A percentile compares a stretch with the other conserved stretches of the same genome.
These are phyloP conservation scores for Haliclystus octoradiatus DNA, from an alignment of 30 jellyfish, hydroid and myxozoan species.

Conservation along the genomic window DNA sequence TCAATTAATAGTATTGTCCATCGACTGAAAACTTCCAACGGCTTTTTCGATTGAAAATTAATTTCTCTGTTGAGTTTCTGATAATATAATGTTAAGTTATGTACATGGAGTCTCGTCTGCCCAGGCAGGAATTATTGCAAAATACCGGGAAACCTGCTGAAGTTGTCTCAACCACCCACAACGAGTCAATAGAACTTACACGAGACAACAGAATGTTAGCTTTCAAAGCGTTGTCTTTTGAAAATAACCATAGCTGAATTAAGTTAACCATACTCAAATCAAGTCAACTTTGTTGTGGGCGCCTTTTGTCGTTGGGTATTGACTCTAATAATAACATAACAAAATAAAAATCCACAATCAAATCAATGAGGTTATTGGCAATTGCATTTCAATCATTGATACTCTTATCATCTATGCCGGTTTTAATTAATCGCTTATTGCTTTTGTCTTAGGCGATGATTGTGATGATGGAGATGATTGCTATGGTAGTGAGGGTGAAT, in stretches of 20 bases:
- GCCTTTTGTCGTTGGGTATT: not conserved
- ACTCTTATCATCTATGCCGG: not conserved
- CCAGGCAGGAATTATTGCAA: too few relatives aligned
- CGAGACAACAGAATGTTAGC: not conserved
- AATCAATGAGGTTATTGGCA: not conserved
- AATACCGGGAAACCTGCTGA: too few relatives aligned
- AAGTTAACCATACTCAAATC: not conserved
- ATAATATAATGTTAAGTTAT: too few relatives aligned
- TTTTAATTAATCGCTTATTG: not conserved
- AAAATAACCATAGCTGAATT: not conserved
- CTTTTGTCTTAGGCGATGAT: not conserved
- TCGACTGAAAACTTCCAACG: too few relatives aligned
- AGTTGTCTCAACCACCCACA: slow-evolving; percentile 1
- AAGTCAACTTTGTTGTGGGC: not conserved
- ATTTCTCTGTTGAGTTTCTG: too few relatives aligned
- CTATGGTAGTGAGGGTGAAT: slow-evolving; percentile 28
- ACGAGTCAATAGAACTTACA: not conserved
- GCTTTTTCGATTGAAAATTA: too few relatives aligned
- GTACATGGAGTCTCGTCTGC: too few relatives aligned
- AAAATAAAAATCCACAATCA: too few relatives aligned
- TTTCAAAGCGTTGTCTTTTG: not conserved
- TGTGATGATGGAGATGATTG: not conserved
- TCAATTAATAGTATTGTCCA: too few relatives aligned
- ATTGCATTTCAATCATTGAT: not conserved
- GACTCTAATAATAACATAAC: not conserved